Base-by-base conservation (phyloP, 2,797 vertebrate species). In the Sitta carolinensis region DNA sequence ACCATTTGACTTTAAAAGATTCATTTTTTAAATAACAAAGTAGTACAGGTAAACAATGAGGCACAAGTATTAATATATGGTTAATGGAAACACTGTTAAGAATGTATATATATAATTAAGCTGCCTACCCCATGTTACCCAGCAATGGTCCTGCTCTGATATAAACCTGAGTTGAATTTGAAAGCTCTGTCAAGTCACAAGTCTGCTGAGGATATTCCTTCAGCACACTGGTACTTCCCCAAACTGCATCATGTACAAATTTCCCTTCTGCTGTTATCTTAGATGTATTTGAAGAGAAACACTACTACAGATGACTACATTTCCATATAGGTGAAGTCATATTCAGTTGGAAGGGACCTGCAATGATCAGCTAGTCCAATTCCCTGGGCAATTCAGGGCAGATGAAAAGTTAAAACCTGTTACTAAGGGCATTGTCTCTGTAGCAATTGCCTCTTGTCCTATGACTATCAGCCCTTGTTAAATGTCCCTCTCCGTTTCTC, bases 381-480 rank as follows among this genome's bases (percentile, higher is more conserved):
- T 70, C 18, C 3, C 67, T 54, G 36, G 34, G 21, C 8, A 54
- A 12, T 20, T 82, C 29, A 66, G 23, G 16, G n/a, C 6, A 63
- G 30, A 64, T 0, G 0, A 38, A 63, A 83, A 45, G 13, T 70
- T 38, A 22, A 69, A 87, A 22, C 2, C 8, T 32, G 5, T 34
- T 34, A 43, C 29, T 42, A 75, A 87, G 9, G 13, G 1, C 22
- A 29, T 3, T 76, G 11, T 29, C 62, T 25, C 13, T n/a, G 70
- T 13, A n/a, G 42, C 10, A 34, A 38, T 25, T 57, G 15, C 8
- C 13, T 6, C 13, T 25, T 29, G 7, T n/a, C 5, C 16, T 29
- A 3, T n/a, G 13, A 20, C 4, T 38, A 21, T 5, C 21, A 21
- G 8, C 1, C 36, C 9, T 21, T n/a, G 23, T 16, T 29, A n/a